Evolutionary conservation across 2,888 invertebrate species (phyloP).

Genomic region (Philereme transversata): DNA sequence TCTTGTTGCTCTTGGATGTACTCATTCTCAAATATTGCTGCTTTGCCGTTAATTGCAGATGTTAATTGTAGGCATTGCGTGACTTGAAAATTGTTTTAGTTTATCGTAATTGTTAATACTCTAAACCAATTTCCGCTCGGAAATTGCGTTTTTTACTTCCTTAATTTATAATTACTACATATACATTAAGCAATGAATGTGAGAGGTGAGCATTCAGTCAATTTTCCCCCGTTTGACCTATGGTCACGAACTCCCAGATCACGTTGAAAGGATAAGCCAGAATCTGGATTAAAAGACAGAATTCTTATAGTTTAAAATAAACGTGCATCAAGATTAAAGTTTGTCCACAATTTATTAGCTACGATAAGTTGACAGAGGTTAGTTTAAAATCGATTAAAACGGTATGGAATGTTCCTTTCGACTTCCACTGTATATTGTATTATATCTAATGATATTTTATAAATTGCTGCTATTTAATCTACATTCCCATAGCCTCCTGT

Average conservation of each 20-base stretch:
- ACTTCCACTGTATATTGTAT: too few relatives aligned
- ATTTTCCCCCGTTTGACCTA: not conserved
- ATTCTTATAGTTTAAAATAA: conserved; percentile 14
- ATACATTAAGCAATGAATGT: too few relatives aligned
- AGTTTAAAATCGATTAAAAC: conserved; percentile 17
- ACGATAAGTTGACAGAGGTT: conserved; percentile 9
- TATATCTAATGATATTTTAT: conserved; percentile 2
- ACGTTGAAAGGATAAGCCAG: conserved; percentile 23
- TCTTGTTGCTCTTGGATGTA: too few relatives aligned
- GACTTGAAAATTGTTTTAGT: too few relatives aligned
- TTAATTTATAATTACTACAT: too few relatives aligned
- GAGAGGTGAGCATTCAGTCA: too few relatives aligned
- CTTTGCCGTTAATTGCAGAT: too few relatives aligned
- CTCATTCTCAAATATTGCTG: too few relatives aligned
- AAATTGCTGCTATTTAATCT: not conserved
- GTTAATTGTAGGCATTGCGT: too few relatives aligned
- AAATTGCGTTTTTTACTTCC: too few relatives aligned
- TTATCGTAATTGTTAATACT: too few relatives aligned
- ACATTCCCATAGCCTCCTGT: conserved; percentile 13
- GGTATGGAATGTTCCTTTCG: conserved; percentile 11
- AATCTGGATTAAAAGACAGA: conserved; percentile 18
- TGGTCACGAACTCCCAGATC: conserved; percentile 18
- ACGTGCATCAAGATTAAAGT: conserved; percentile 25
- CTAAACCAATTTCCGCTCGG: too few relatives aligned
- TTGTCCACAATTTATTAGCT: conserved; percentile 11